Percentiles rank a stretch among this genome's conserved stretches.
Evolutionary conservation across 2,888 invertebrate genomes (phyloP).

Genomic region (Sclerodermus sp.): DNA sequence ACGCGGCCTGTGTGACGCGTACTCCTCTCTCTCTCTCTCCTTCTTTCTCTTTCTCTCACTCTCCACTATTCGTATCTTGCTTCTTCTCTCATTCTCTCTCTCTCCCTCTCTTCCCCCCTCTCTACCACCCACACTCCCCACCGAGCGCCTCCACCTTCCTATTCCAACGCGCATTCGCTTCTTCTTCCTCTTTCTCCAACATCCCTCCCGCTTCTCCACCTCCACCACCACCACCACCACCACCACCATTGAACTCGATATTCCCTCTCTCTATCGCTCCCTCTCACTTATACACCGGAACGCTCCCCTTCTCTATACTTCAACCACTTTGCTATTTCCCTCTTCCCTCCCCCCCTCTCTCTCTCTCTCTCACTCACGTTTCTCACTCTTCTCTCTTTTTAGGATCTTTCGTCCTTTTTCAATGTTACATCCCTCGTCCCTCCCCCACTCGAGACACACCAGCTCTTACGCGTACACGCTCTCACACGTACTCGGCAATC

Average conservation of each 20-base stretch:
- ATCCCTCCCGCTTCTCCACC: not conserved
- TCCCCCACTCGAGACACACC: no score
- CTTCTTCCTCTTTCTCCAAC: constrained; percentile 9
- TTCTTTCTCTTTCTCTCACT: constrained; percentile 5
- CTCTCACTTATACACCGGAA: constrained; percentile 6
- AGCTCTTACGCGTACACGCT: constrained; percentile 10
- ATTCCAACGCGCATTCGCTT: constrained; percentile 1
- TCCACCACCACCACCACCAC: constrained; percentile 13
- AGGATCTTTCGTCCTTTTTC: no score
- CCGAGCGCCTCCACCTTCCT: no score
- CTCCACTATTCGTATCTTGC: no score
- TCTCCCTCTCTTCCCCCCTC: constrained; percentile 1
- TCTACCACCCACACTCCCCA: constrained; percentile 5
- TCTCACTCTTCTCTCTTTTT: no score
- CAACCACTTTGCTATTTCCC: not conserved
- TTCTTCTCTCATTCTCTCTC: constrained; percentile 4
- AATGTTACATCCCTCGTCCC: no score
- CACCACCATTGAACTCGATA: constrained; percentile 13
- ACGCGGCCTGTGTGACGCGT: constrained; percentile 51
- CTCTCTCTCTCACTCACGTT: constrained; percentile 15
- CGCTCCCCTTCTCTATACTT: constrained; percentile 1
- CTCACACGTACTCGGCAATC: constrained; percentile 9
- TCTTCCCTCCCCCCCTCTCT: constrained; percentile 11
- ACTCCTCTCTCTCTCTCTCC: constrained; percentile 31
- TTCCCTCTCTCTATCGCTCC: constrained; percentile 15